These are phyloP conservation scores for Carcharodon carcharias DNA, from an alignment of 2,797 vertebrate species.

Conservation along the genomic window DNA sequence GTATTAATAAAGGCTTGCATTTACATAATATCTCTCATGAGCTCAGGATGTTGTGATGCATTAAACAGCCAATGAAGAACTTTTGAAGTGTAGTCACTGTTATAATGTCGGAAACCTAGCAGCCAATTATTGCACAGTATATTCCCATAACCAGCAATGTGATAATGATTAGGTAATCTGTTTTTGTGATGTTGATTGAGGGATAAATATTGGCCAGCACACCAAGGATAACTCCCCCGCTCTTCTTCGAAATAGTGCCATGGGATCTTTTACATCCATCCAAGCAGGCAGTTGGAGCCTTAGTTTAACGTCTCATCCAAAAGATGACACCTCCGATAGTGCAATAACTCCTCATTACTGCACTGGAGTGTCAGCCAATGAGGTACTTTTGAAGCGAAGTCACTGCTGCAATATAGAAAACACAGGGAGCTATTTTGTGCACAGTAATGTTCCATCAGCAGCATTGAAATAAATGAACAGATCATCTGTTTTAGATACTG, in stretches of 20 bases:
- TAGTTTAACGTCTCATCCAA: too few relatives aligned
- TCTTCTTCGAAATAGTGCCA: background rate
- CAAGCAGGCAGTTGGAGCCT: too few relatives aligned
- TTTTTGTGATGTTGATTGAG: background rate
- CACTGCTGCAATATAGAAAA: background rate
- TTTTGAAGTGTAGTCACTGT: too few relatives aligned
- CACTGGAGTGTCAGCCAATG: background rate
- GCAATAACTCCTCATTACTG: too few relatives aligned
- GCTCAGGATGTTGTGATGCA: too few relatives aligned
- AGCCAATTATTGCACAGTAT: background rate
- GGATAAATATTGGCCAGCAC: background rate
- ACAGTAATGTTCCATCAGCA: background rate
- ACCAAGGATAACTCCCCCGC: background rate
- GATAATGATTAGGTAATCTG: background rate
- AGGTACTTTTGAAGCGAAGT: background rate
- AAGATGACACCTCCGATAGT: too few relatives aligned
- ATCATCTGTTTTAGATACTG: background rate
- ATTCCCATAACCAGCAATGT: background rate
- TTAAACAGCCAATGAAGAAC: too few relatives aligned
- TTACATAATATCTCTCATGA: too few relatives aligned
- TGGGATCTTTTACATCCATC: background rate
- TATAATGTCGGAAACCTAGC: too few relatives aligned
- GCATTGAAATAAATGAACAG: background rate
- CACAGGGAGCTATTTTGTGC: background rate
- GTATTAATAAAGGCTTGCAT: too few relatives aligned